Evolutionary conservation across 2,113 vertebrate genomes (phyloP), one percentile per base, ranked within the genome.

Genomic region (Gobio gobio): DNA sequence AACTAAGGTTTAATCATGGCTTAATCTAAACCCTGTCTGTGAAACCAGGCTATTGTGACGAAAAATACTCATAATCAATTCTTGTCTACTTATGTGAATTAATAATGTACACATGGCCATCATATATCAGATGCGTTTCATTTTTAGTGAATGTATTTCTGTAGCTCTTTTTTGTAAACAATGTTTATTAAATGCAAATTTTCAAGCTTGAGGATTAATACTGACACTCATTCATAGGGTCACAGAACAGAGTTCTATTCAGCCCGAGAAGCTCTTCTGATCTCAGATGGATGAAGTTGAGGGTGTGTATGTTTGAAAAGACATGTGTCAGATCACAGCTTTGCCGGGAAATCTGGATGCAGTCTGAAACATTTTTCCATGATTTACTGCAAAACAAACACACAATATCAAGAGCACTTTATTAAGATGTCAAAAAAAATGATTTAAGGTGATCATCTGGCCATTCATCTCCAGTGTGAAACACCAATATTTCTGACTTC

Each of bases 351-450:
- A 94, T 78, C 84, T 89, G 80, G 10, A 92, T 47, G 14, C 94
- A 95, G 87, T 89, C 89, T 0, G 89, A 16, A 1, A 94, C 92
- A 24, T 93, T 90, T 87, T 86, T 66, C 94, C 93, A 93, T 3
- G 43, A 59, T 49, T 75, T 83, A 78, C 93, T 94, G 88, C 26
- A 49, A 82, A 56, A 70, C n/a, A 88, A 51, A 83, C 49, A 85
- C 54, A 72, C 24, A 72, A 43, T 40, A 56, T 18, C 13, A 5
- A 68, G 10, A 16, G 26, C n/a, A 49, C 58, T n/a, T 29, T 3
- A 79, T 10, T n/a, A 51, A 51, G 3, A 51, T 75, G 13, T 1
- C 10, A 40, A 8, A 10, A 2, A 2, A 1, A n/a, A 16, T 4
- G 43, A 6, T n/a, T 29, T 13, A 56, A 0, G 14, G 4, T 58